Conservation (phyloP, 1,140 invertebrate species). For the Carcinoscorpius rotundicauda region DNA sequence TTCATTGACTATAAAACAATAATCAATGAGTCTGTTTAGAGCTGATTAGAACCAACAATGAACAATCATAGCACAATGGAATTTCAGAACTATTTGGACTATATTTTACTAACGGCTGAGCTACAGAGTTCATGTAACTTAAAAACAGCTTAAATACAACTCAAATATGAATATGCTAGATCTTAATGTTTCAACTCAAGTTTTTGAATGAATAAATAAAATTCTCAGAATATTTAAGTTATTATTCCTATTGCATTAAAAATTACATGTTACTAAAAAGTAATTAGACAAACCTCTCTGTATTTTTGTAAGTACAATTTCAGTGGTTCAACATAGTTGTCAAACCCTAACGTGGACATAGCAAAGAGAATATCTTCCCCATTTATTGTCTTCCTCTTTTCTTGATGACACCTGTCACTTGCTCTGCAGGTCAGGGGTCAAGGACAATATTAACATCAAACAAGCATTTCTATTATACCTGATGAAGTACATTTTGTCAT, state of each 20-base stretch:
- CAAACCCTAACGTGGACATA: slow-evolving; percentile 93
- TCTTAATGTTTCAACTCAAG: slow-evolving; percentile 2
- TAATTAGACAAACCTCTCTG: slow-evolving; percentile 46
- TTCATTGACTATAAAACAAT: slow-evolving; percentile 27
- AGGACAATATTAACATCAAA: too few species aligned
- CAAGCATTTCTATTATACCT: too few species aligned
- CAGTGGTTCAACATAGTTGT: slow-evolving; percentile 95
- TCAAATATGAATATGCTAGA: not conserved
- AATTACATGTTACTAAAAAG: not conserved
- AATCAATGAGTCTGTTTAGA: not conserved
- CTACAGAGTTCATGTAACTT: not conserved
- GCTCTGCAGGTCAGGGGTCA: slow-evolving; percentile 38
- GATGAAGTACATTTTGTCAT: too few species aligned
- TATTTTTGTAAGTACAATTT: slow-evolving; percentile 96
- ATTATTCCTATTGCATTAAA: not conserved
- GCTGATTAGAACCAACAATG: too few species aligned
- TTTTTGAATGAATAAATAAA: not conserved
- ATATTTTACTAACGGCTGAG: not conserved
- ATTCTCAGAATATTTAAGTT: not conserved
- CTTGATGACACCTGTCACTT: slow-evolving; percentile 89
- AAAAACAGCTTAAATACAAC: not conserved
- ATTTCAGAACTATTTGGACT: slow-evolving; percentile 5
- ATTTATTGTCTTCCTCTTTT: slow-evolving; percentile 98
- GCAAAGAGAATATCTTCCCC: slow-evolving; percentile 96
- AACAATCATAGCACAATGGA: too few species aligned